Base-by-base conservation (phyloP, 2,888 invertebrate species). In the Chesias legatella region DNA sequence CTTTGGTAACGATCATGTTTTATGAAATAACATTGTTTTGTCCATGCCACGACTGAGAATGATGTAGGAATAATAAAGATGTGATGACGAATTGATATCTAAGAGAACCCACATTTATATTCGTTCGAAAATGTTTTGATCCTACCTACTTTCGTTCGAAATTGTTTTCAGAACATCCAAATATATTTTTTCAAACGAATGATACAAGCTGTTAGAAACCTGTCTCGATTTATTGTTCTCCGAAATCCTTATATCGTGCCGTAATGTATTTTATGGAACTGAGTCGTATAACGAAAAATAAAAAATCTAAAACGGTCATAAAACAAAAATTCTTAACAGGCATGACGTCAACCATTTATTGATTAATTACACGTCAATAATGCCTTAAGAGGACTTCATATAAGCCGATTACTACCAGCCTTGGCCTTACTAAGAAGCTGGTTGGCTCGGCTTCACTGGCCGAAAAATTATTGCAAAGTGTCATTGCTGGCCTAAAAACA, bases 1-100 rank as follows among this genome's bases (percentile, higher is more conserved):
- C 59, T 63, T 61, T 51, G 56, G 58, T 57, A 58, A 53, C 47
- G 49, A 46, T 60, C 56, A 60, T 58, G 58, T 53, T 52, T 44
- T 49, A 38, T 46, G 51, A 54, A 58, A 52, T 40, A n/a, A 51
- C 46, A 49, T 53, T 42, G 37, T 52, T 53, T 59, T 58, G 58
- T 59, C 59, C 58, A 60, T 58, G 59, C 55, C 53, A 44, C 46
- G 45, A 51, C 29, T 27, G 28, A 26, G 10, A 23, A 27, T 34
- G 23, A 33, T n/a, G 10, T 23, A 36, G 10, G 32, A 10, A 23
- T 17, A 6, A 7, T 11, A 21, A 1, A 22, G 13, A 17, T 17
- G 13, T 17, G 13, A 17, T 17, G 5, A 5, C 13, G 13, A 17
- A 17, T 7, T 22, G 22, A 5, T 22, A n/a, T 22, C 22, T 22